Conservation (phyloP, 2,888 invertebrate genomes). For the Napeogenes inachia region DNA sequence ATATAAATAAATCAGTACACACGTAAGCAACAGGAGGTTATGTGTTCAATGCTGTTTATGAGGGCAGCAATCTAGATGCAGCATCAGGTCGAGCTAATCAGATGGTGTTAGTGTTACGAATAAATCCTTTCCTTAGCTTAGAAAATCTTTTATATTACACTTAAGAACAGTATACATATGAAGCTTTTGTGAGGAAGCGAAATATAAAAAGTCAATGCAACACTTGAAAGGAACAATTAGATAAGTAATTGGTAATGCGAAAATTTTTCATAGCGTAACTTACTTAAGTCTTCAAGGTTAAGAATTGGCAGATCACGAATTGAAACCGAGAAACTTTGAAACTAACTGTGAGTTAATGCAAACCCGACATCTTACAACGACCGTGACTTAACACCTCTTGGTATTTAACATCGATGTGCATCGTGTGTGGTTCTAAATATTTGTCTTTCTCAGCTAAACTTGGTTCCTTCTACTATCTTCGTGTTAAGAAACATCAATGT, state of each 20-base stretch:
- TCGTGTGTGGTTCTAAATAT: constrained; percentile 27
- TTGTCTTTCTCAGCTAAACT: constrained; percentile 23
- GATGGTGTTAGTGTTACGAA: constrained; percentile 2
- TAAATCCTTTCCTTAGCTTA: neutral
- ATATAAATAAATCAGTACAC: too few relatives aligned
- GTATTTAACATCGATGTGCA: constrained; percentile 40
- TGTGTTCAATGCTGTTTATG: neutral
- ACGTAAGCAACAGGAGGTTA: neutral
- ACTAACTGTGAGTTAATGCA: constrained; percentile 35
- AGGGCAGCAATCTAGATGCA: neutral
- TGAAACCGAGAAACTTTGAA: constrained; percentile 34
- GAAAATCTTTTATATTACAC: too few relatives aligned
- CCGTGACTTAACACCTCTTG: constrained; percentile 55
- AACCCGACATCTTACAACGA: constrained; percentile 24
- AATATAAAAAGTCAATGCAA: too few relatives aligned
- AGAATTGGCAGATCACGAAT: constrained; percentile 58
- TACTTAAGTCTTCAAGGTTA: constrained; percentile 33
- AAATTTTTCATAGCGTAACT: neutral
- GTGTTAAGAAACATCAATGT: constrained; percentile 1
- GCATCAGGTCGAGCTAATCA: neutral
- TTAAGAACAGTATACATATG: too few relatives aligned
- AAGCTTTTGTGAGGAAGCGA: too few relatives aligned
- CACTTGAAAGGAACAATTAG: neutral
- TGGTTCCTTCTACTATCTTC: constrained; percentile 1
- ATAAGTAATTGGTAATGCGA: neutral